Conservation (phyloP, 2,888 invertebrate genomes). For the Andrena bucephala region DNA sequence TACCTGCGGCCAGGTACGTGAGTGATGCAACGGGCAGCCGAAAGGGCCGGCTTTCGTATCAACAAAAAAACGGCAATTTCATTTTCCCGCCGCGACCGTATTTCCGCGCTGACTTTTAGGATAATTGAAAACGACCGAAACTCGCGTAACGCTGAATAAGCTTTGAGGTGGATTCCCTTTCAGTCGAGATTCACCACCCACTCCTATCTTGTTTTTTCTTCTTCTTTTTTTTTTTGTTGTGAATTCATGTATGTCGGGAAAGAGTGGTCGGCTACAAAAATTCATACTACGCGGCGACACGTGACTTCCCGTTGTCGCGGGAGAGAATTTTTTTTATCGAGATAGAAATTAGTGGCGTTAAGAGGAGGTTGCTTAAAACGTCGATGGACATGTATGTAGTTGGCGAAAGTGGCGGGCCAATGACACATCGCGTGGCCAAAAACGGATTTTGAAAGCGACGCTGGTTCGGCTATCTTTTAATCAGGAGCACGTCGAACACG, state of each 20-base stretch:
- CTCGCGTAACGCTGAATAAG: constrained; percentile 54
- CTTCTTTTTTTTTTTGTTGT: background rate
- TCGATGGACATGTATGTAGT: no score
- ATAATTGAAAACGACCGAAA: constrained; percentile 63
- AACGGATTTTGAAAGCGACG: background rate
- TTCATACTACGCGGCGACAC: background rate
- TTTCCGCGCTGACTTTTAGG: constrained; percentile 52
- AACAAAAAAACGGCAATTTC: constrained; percentile 47
- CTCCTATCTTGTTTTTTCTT: background rate
- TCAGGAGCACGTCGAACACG: constrained; percentile 60
- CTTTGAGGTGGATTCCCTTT: constrained; percentile 52
- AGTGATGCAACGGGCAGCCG: background rate
- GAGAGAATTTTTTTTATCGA: no score
- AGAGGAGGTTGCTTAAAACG: no score
- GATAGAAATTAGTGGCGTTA: no score
- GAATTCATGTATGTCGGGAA: background rate
- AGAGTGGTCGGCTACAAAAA: background rate
- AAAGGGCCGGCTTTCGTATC: constrained; percentile 13
- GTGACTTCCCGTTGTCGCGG: background rate
- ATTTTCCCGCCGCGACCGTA: constrained; percentile 39
- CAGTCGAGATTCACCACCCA: constrained; percentile 38
- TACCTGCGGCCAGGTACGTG: background rate
- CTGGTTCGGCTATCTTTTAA: constrained; percentile 58
- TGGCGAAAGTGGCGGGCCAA: background rate
- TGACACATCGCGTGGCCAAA: background rate